Evolutionary conservation across 1,140 invertebrate genomes (phyloP).

Genomic region (Bombus cullumanus): DNA sequence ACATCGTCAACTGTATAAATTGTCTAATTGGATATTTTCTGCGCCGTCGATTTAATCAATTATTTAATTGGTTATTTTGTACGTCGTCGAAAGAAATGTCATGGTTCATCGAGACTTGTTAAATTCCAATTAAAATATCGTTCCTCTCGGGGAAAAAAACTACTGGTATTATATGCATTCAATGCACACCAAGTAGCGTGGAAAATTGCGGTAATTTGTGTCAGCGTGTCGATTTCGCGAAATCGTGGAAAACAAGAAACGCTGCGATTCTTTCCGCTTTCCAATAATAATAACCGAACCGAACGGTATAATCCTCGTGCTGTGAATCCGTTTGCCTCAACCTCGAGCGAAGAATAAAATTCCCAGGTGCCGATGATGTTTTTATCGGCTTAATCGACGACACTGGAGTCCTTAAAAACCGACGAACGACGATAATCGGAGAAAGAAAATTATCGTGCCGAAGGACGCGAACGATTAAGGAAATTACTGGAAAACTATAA

Average conservation of each 20-base stretch:
- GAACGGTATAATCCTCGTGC: not conserved
- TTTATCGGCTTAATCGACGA: not conserved
- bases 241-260: not conserved
- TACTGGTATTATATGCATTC: not conserved
- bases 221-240: not conserved
- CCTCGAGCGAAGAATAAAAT: slow-evolving; percentile 13
- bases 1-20: too few relatives aligned
- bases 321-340: not conserved
- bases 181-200: not conserved
- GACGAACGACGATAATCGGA: not conserved
- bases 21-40: too few relatives aligned
- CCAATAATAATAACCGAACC: not conserved
- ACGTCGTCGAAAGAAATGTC: not conserved
- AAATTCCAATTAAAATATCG: not conserved
- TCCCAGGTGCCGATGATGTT: slow-evolving; percentile 26
- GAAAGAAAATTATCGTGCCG: slow-evolving; percentile 48
- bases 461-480: slow-evolving; percentile 44
- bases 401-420: not conserved
- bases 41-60: too few relatives aligned
- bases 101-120: not conserved
- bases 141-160: not conserved
- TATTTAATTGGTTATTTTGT: not conserved
- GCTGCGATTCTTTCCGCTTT: not conserved
- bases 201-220: slow-evolving; percentile 11
- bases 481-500: not conserved